Evolutionary conservation across 1,140 invertebrate genomes (phyloP), one percentile per base, ranked within the genome.

Genomic region (Pemphigus obesinymphae): DNA sequence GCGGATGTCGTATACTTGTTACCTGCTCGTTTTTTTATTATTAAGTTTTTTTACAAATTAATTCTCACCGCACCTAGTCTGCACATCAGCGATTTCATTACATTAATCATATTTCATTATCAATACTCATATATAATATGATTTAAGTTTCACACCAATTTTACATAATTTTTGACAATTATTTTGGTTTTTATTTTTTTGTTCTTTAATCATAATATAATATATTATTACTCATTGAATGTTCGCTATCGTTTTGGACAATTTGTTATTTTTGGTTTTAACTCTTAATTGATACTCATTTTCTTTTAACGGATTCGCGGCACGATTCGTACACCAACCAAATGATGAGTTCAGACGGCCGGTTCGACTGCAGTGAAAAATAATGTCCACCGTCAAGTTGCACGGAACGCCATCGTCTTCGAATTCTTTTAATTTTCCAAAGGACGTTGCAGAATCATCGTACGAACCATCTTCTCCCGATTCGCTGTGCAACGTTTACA

Each of bases 351-450:
- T 37, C 29, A 37, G n/a, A 26, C 20, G 37, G 26, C 37, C 13
- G n/a, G 37, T 70, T 23, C 5, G 31, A n/a, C n/a, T n/a, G 17
- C 26, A 50, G 34, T 43, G 37, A 45, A 45, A 63, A 43, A 61
- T 80, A 34, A 80, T 80, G 76, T 63, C 76, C 26, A 31, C 55
- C 15, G n/a, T 63, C 23, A 80, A 45, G 63, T 43, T 61, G 55
- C 76, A 80, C 34, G 17, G 31, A 76, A 23, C n/a, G n/a, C n/a
- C n/a, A n/a, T 31, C 29, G 43, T 73, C 70, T 20, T 50, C 45
- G 4, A 50, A 29, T 31, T 31, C 45, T 7, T 73, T n/a, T 45
- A 63, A 43, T 80, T 80, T 80, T 55, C 23, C 37, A 61, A 63
- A 63, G 8, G 55, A 80, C 15, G 26, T 34, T 17, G 70, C 20